Evolutionary conservation across 1,140 invertebrate species (phyloP).

Genomic region (Nautilus pompilius): DNA sequence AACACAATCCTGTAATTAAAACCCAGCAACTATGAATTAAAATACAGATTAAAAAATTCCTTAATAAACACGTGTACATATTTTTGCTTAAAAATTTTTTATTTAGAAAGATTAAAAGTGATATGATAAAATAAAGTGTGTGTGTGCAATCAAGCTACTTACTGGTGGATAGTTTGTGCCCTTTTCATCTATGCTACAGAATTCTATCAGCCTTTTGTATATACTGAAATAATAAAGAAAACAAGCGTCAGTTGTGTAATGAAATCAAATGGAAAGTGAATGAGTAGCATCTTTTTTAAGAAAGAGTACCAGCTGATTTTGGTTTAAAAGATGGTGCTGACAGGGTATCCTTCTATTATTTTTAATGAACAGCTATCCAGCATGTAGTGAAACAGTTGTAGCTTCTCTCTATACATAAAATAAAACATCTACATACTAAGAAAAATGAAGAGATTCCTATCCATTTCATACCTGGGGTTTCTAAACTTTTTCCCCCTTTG

Average conservation of each 20-base stretch:
- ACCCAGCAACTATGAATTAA: no score
- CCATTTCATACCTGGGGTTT: slow-evolving; percentile 67
- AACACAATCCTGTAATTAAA: no score
- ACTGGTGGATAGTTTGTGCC: slow-evolving; percentile 86
- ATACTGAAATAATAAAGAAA: slow-evolving; percentile 65
- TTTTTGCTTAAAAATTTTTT: not conserved
- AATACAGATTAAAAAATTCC: no score
- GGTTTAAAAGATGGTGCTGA: not conserved
- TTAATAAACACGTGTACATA: not conserved
- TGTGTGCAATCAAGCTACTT: slow-evolving; percentile 24
- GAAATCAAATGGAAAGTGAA: not conserved
- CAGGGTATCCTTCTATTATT: not conserved
- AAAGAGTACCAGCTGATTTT: not conserved
- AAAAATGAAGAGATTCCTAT: not conserved
- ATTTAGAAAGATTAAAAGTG: not conserved
- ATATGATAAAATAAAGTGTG: not conserved
- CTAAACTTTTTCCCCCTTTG: slow-evolving; percentile 89
- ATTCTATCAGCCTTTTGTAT: slow-evolving; percentile 93
- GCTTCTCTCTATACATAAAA: not conserved
- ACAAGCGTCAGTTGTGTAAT: not conserved
- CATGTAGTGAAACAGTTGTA: not conserved
- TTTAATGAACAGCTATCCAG: not conserved
- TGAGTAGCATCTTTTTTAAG: not conserved
- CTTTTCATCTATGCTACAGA: slow-evolving; percentile 90
- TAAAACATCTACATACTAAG: not conserved